Evolutionary conservation across 2,888 invertebrate species (phyloP), one percentile per base, ranked within the genome.

Genomic region (Drosophila nr. perissopoda): DNA sequence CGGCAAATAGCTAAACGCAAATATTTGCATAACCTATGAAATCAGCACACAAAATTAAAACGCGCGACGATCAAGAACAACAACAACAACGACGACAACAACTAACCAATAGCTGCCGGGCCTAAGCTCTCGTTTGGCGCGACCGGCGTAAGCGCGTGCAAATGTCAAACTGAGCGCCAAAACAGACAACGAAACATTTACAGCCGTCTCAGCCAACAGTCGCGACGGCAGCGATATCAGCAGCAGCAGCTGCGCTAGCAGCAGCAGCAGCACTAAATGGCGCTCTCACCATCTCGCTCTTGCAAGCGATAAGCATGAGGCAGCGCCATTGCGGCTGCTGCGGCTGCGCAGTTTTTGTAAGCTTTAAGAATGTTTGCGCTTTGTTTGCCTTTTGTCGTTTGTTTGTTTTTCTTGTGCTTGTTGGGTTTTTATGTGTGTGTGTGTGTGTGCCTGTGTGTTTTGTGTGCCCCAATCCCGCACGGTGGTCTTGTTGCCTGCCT

Each of bases 141-240:
- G 71, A 87, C 84, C 85, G 85, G 85, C 89, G 82, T 87, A 83
- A 89, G 78, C 85, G 87, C 87, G 76, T 83, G 80, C 84, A 80
- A 89, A 80, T 84, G 76, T 89, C 82, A 84, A 87, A 85, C 85
- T 85, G 87, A 85, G 82, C 87, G 82, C 81, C 86, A 83, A 83
- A 79, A 73, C 52, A 54, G 59, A 73, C 73, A 64, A 54, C 79
- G 68, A 79, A 80, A 68, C 60, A 64, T 69, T 76, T 62, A 67
- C 69, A 63, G 56, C 68, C 69, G 45, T 36, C 33, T 49, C 65
- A 54, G 49, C 49, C n/a, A 33, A 16, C 52, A 18, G 58, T 40
- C 16, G 29, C 52, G 16, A 11, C 62, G 38, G 48, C 73, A 42
- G 40, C 38, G 66, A 36, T 64, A 67, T 42, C 76, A 56, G 56